Base-by-base conservation (phyloP, 1,140 invertebrate genomes). In the Drosophila nannoptera region DNA sequence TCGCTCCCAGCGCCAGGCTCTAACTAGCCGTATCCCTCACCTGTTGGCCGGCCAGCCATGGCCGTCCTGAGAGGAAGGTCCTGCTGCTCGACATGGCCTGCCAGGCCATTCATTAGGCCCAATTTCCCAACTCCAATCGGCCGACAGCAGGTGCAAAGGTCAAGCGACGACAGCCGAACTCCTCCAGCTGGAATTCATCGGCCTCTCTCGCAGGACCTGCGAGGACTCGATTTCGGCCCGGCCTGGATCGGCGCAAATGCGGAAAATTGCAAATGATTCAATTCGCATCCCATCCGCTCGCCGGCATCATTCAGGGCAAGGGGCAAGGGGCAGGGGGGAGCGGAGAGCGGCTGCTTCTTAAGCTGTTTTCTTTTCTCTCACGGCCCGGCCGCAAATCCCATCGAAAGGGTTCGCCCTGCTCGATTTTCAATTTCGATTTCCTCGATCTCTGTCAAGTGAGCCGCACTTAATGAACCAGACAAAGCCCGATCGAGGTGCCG, bases 221-320 rank as follows among this genome's bases (percentile, higher is more conserved):
- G n/a, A n/a, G n/a, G n/a, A n/a, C n/a, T n/a, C n/a, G n/a, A n/a
- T n/a, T n/a, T 42, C n/a, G n/a, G n/a, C 40, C 12, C 2, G n/a
- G 63, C 48, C 46, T 84, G 60, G 56, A 86, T 84, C 77, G 70
- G 67, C 49, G 59, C 60, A 64, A 84, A 84, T 77, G 80, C 80
- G 80, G 80, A 84, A 84, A 84, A 84, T 84, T 84, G 80, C 80
- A 80, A 80, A 80, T 67, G 73, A 86, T 80, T 77, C 64, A 72
- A 86, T 80, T 84, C 58, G 69, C 77, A 84, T 84, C 80, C 62
- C 43, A 29, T 59, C 52, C n/a, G n/a, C n/a, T n/a, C n/a, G n/a
- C n/a, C n/a, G n/a, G n/a, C n/a, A n/a, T n/a, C n/a, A n/a, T n/a
- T n/a, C n/a, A n/a, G n/a, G n/a, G 4, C 48, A 50, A 38, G 32